Base-by-base conservation (phyloP, 2,888 invertebrate species). In the Lypha dubia region DNA sequence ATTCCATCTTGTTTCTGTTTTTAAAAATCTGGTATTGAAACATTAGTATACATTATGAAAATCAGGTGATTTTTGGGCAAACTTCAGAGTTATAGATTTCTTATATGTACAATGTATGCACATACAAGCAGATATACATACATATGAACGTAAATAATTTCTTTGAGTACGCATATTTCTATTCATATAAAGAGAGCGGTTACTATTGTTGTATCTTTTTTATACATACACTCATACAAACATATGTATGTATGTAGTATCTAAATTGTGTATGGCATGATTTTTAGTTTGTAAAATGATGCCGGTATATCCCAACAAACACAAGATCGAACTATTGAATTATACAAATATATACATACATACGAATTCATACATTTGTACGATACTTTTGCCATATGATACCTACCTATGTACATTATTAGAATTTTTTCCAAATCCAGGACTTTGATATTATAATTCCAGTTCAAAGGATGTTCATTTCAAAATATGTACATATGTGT, bases 31-130 rank as follows among this genome's bases (percentile, higher is more conserved):
- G 84, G 83, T 83, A 87, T 82, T 87, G 87, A 86, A 88, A 88
- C 88, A 71, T 87, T 87, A 88, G 86, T 89, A 83, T 88, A 89
- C 86, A 87, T 87, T 88, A 86, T 86, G 83, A 88, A 90, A 89
- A 90, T 90, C 90, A 90, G 90, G 91, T 90, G 90, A 90, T 91
- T 89, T 89, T 87, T 88, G 87, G 88, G 85, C 80, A 76, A 70
- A 81, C 76, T 84, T 79, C 73, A 35, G 60, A 71, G 67, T 62
- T 81, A 41, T 75, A 44, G 46, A 15, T 75, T 84, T 81, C 53
- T 62, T 58, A n/a, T 28, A 56, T 7, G 3, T 46, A 7, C 7
- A 35, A 11, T 35, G 24, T 20, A 51, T 38, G 38, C 22, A 41
- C 13, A 22, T 41, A 28, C 15, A 15, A 41, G 41, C n/a, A 17